Evolutionary conservation across 2,113 vertebrate species (phyloP).

Genomic region (Sapayoa aenigma): DNA sequence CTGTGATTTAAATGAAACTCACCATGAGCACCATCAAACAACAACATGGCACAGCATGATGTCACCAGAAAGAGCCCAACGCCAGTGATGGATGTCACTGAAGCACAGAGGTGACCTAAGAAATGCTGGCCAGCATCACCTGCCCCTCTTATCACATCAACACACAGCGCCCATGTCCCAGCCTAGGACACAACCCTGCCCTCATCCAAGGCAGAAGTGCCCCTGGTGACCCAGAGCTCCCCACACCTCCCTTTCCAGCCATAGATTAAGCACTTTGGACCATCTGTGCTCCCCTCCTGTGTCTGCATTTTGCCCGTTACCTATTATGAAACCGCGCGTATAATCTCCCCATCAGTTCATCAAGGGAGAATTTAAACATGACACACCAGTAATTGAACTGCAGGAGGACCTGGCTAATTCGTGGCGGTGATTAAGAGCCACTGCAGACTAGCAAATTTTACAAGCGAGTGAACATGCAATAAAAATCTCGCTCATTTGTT

Average conservation of each 20-base stretch:
- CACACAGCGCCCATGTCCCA: rapidly evolving
- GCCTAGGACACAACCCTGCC: neutral
- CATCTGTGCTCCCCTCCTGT: neutral
- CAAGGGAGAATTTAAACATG: conserved; percentile 45
- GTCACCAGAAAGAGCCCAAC: neutral
- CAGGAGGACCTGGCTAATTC: conserved; percentile 59
- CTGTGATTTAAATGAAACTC: rapidly evolving
- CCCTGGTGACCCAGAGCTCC: neutral
- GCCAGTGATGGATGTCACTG: rapidly evolving
- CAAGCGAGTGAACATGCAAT: conserved; percentile 33
- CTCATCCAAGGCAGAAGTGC: neutral
- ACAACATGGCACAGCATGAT: neutral
- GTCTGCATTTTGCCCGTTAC: neutral
- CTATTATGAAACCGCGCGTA: neutral
- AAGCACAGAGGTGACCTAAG: rapidly evolving
- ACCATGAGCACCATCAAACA: neutral
- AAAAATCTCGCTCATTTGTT: conserved; percentile 33
- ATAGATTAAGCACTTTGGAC: neutral
- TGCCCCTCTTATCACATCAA: rapidly evolving
- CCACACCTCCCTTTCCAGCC: neutral
- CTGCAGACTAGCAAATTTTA: conserved; percentile 46
- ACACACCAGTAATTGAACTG: conserved; percentile 53
- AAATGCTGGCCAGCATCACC: rapidly evolving
- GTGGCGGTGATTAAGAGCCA: conserved; percentile 26
- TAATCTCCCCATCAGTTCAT: conserved; percentile 1